Base-by-base conservation (phyloP, 2,113 vertebrate genomes). In the Tragelaphus strepsiceros region DNA sequence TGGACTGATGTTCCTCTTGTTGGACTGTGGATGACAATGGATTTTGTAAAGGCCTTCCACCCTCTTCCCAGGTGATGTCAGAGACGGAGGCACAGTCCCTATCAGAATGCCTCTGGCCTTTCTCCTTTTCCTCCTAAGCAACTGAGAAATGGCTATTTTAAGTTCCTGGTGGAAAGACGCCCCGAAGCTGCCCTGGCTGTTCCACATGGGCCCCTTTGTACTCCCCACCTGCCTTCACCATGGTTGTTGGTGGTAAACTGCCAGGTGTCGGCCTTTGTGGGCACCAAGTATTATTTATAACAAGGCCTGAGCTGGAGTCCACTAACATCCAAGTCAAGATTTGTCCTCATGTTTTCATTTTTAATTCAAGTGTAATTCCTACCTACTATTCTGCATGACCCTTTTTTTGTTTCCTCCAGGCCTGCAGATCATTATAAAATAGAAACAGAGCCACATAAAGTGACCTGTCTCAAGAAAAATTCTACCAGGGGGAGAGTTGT, bases 311-410 rank as follows among this genome's bases (percentile, higher is more conserved):
- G 0, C 12, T 35, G 71, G 28, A 21, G 43, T 39, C 24, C 61
- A 88, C 22, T 74, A 53, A 59, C 9, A 71, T 54, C 67, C 59
- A 16, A 78, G 62, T 54, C 7, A 74, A 93, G 49, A 56, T 46
- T 64, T 17, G 12, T 12, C 17, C 51, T 89, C 49, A 53, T 21
- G 81, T 95, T 95, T 90, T 95, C 80, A 81, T 62, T 46, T 61
- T 46, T 71, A 71, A 90, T 80, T 89, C 26, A 71, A 84, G 32
- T 11, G 26, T 61, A 54, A 93, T 74, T 62, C 22, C 24, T 54
- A 10, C 14, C 32, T 53, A 51, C 80, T 59, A 67, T 88, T 81
- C 35, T 35, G 16, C 12, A 15, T 1, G 53, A 43, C 1, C 43
- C 13, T 39, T 64, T 78, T 87, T 32, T 62, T n/a, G 35, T 12